Evolutionary conservation across 2,113 vertebrate genomes (phyloP), one percentile per base, ranked within the genome.

Genomic region (Oceanodroma tethys): DNA sequence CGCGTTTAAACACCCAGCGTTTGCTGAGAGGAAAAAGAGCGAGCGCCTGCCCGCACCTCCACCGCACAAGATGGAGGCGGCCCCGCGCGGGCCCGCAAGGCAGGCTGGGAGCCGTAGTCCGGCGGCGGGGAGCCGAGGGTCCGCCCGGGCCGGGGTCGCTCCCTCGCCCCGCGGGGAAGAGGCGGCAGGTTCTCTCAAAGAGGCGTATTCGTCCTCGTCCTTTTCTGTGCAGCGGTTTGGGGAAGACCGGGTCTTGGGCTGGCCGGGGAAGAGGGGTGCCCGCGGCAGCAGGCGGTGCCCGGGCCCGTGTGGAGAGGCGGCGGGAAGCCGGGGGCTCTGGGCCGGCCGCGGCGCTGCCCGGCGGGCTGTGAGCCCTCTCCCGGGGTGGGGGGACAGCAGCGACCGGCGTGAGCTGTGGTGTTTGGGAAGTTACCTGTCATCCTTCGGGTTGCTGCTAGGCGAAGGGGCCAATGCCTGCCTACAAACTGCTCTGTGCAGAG

Each of bases 1-100:
- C 7, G 14, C 48, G n/a, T n/a, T n/a, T n/a, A n/a, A 3, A 7
- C 4, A 0, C 6, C 3, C 25, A 0, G 2, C 1, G 2, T 4
- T 5, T 1, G 9, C 1, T 1, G 32, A 7, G 9, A 2, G 14
- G 14, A 9, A 40, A 13, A 5, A 1, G 0, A 14, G 10, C 18
- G 3, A 4, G 1, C 13, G 2, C 1, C 2, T 1, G 4, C 3
- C 42, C 13, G 4, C 19, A 6, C 26, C 27, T 4, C 6, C 9
- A 3, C 48, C 21, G 9, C 47, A 38, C 48, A 68, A 88, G 38
- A 95, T 95, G 96, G 93, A 36, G 72, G 80, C 36, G 40, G 30
- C 2, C 30, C 18, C 30, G 16, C 55, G 9, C 29, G 19, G 42
- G 10, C 19, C 3, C 26, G 50, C 56, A 25, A 14, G n/a, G 88